These are phyloP conservation scores for Pseudorectes ferrugineus DNA, from an alignment of 2,113 vertebrate species.

Conservation along the genomic window DNA sequence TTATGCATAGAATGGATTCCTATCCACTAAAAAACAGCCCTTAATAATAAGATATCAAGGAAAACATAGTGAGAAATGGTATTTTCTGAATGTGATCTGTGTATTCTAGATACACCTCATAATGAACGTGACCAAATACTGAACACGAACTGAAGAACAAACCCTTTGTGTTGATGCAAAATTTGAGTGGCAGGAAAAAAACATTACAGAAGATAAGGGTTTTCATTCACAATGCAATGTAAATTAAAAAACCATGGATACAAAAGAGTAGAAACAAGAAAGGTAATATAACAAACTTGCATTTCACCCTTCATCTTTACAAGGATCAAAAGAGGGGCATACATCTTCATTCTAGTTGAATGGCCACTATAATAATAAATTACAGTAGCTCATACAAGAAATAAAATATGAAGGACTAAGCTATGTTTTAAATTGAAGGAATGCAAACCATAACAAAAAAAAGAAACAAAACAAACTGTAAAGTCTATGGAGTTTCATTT, in stretches of 20 bases:
- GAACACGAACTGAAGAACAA: slow-evolving; percentile 55
- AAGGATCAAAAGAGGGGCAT: slow-evolving; percentile 43
- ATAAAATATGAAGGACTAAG: neutral
- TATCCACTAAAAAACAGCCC: slow-evolving; percentile 14
- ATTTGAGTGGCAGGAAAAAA: slow-evolving; percentile 58
- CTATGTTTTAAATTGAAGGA: neutral
- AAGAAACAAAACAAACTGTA: neutral
- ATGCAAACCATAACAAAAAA: neutral
- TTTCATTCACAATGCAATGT: slow-evolving; percentile 53
- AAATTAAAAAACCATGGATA: slow-evolving; percentile 62
- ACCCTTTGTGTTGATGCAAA: slow-evolving; percentile 57
- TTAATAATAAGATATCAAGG: slow-evolving; percentile 43
- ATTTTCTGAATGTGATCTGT: slow-evolving; percentile 44
- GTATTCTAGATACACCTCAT: slow-evolving; percentile 37
- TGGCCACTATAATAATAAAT: slow-evolving; percentile 31
- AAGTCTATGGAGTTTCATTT: neutral
- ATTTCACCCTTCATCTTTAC: slow-evolving; percentile 19
- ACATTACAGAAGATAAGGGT: slow-evolving; percentile 49
- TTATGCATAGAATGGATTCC: slow-evolving; percentile 7
- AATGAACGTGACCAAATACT: slow-evolving; percentile 52
- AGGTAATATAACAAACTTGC: slow-evolving; percentile 53
- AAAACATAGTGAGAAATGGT: slow-evolving; percentile 7
- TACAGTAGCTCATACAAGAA: neutral
- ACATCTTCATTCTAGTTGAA: slow-evolving; percentile 49
- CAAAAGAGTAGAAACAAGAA: slow-evolving; percentile 54